A percentile compares a stretch with the other conserved stretches of the same genome.
These are phyloP conservation scores for Hypselothyrea guttata DNA, from an alignment of 2,888 invertebrate genomes.

Conservation along the genomic window DNA sequence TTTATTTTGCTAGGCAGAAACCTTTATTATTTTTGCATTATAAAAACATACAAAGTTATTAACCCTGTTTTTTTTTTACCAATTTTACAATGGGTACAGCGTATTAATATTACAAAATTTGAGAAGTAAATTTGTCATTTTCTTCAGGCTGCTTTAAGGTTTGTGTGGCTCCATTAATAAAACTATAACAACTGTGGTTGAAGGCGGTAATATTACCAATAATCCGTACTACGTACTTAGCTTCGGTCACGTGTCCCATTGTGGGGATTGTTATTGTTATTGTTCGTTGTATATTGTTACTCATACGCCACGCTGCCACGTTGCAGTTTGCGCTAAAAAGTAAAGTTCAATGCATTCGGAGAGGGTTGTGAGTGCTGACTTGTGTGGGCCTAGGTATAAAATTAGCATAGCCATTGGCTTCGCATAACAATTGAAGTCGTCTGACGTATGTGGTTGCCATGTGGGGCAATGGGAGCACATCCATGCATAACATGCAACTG, in stretches of 20 bases:
- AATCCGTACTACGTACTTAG: constrained; percentile 18
- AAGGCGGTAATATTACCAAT: constrained; percentile 1
- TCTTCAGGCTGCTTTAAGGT: no score
- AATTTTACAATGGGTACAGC: no score
- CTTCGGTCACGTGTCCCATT: constrained; percentile 44
- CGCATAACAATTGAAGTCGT: constrained; percentile 57
- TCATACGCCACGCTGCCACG: constrained; percentile 73
- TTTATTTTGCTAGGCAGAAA: no score
- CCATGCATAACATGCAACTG: constrained; percentile 39
- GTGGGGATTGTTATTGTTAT: constrained; percentile 7
- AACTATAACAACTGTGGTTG: no score
- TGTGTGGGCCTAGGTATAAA: constrained; percentile 23
- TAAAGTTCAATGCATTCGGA: constrained; percentile 65
- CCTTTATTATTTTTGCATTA: no score
- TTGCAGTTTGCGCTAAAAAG: constrained; percentile 42
- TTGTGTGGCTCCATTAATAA: no score
- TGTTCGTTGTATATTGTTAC: constrained; percentile 46
- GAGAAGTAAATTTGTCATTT: no score
- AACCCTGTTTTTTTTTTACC: no score
- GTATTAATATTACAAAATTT: no score
- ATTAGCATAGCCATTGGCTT: constrained; percentile 60
- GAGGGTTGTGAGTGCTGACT: constrained; percentile 40
- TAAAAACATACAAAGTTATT: no score
- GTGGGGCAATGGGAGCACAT: constrained; percentile 38
- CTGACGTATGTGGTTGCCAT: constrained; percentile 64